Conservation (phyloP, 2,888 invertebrate species). For the Erebia ligea region DNA sequence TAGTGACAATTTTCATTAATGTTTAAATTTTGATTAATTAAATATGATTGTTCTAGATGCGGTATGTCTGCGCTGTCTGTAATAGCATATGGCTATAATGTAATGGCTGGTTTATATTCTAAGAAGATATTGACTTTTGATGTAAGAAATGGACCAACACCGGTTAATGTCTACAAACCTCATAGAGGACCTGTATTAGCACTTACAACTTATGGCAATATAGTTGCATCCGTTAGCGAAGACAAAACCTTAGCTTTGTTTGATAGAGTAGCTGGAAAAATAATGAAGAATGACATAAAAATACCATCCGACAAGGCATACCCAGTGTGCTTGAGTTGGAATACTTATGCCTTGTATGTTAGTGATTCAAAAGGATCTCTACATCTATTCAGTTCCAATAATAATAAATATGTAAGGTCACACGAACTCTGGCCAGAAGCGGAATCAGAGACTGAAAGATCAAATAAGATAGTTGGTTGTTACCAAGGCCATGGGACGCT, state of each 20-base stretch:
- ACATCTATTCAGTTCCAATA: constrained; percentile 69
- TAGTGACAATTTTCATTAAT: neutral
- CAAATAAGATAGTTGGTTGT: constrained; percentile 71
- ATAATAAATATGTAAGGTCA: constrained; percentile 56
- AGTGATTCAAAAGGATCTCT: constrained; percentile 75
- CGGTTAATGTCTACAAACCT: constrained; percentile 71
- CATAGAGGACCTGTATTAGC: constrained; percentile 81
- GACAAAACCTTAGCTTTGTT: constrained; percentile 82
- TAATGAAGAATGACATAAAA: constrained; percentile 64
- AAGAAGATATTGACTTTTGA: constrained; percentile 82
- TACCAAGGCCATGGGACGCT: constrained; percentile 68
- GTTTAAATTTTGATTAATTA: neutral
- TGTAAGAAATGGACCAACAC: constrained; percentile 65
- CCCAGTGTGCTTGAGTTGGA: constrained; percentile 73
- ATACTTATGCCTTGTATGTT: constrained; percentile 66
- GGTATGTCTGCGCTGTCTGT: constrained; percentile 82
- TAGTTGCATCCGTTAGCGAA: constrained; percentile 83
- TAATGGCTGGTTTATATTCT: constrained; percentile 82
- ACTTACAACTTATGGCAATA: constrained; percentile 63
- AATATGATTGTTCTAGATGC: constrained; percentile 52
- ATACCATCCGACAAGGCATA: constrained; percentile 68
- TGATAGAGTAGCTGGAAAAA: constrained; percentile 79
- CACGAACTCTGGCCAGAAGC: constrained; percentile 70
- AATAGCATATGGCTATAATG: constrained; percentile 68
- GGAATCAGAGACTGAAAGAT: constrained; percentile 56